Conservation (phyloP, 2,113 vertebrate genomes). For the rat (Rattus norvegicus) region DNA sequence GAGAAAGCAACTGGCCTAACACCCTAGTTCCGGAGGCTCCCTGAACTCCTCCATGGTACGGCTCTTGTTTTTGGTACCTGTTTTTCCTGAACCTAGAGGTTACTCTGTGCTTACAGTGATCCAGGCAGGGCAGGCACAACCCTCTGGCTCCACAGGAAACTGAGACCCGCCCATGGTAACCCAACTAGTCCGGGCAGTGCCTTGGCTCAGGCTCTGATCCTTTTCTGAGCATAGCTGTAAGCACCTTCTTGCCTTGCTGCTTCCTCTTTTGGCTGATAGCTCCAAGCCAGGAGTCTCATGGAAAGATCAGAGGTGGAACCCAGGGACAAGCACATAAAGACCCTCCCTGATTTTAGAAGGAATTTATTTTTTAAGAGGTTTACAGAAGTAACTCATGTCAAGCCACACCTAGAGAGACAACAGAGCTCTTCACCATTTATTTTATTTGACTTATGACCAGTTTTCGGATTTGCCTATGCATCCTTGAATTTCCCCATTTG, state of each 20-base stretch:
- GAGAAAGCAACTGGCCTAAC: not conserved
- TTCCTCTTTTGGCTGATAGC: too few relatives aligned
- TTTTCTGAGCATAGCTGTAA: not conserved
- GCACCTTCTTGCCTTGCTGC: not conserved
- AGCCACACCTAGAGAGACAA: not conserved
- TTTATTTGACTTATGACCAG: not conserved
- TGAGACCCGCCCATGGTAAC: not conserved
- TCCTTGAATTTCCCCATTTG: not conserved
- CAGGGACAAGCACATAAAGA: not conserved
- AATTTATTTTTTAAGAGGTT: not conserved
- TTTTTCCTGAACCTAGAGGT: not conserved
- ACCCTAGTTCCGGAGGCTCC: not conserved
- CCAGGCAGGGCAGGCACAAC: not conserved
- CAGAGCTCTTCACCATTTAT: not conserved
- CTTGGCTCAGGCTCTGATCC: not conserved
- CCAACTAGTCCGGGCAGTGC: too few relatives aligned
- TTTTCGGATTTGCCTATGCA: not conserved
- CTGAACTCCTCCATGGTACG: not conserved
- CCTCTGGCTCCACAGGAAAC: not conserved
- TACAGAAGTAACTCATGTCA: not conserved
- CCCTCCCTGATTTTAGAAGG: not conserved
- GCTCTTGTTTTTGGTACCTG: not conserved
- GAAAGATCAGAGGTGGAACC: not conserved
- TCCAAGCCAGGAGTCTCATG: too few relatives aligned
- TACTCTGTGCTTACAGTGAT: not conserved